Conservation (phyloP, 2,797 vertebrate species). For the Enteromius afrohamiltoni region DNA sequence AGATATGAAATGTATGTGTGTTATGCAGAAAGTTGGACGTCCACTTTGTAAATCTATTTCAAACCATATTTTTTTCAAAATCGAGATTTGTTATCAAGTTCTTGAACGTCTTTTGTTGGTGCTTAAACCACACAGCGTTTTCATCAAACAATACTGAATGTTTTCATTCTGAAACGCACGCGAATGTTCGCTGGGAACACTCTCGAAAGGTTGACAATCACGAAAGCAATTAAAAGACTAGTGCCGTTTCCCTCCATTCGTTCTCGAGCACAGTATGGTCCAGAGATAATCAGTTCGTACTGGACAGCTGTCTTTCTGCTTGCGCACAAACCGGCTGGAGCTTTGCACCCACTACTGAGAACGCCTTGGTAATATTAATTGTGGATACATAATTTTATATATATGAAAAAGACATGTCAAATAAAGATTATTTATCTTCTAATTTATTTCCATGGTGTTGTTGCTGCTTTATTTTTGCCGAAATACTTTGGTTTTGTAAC, state of each 20-base stretch:
- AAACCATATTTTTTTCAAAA: background rate
- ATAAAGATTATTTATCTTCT: constrained; percentile 89
- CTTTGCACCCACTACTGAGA: constrained; percentile 72
- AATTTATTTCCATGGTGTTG: constrained; percentile 75
- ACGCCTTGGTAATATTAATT: constrained; percentile 85
- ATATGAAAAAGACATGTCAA: constrained; percentile 81
- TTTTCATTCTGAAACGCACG: constrained; percentile 18
- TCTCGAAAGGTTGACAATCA: constrained; percentile 11
- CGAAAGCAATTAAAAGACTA: constrained; percentile 12
- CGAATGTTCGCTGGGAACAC: background rate
- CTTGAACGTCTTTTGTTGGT: constrained; percentile 2
- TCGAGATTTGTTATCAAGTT: background rate
- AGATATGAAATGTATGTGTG: constrained; percentile 35
- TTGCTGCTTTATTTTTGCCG: constrained; percentile 22
- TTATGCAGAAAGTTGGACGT: constrained; percentile 37
- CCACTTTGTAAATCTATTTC: constrained; percentile 19
- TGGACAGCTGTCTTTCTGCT: constrained; percentile 50
- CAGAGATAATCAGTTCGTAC: constrained; percentile 29
- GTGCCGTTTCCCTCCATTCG: background rate
- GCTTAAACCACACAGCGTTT: background rate
- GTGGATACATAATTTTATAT: constrained; percentile 84
- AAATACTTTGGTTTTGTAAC: background rate
- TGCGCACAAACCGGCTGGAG: constrained; percentile 70
- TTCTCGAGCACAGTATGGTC: constrained; percentile 31
- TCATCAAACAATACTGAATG: constrained; percentile 20